Base-by-base conservation (phyloP, 2,888 invertebrate genomes). In the Parnassius orleans region DNA sequence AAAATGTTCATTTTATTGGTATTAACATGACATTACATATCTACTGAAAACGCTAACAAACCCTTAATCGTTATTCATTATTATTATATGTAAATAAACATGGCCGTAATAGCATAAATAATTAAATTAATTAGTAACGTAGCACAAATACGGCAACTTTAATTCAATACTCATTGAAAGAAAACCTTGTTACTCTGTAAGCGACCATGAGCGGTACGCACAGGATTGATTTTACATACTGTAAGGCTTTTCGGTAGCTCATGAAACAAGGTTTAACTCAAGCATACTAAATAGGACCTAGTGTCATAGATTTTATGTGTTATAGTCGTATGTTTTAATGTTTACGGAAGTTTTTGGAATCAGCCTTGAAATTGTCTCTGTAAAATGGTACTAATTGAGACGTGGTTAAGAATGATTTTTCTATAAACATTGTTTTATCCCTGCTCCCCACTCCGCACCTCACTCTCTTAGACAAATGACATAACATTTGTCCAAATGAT, bases 401-500 rank as follows among this genome's bases (percentile, higher is more conserved):
- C 41, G 54, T n/a, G 0, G 1, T 59, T 75, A 86, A 74, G 80
- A 79, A 72, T 70, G 68, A 72, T 67, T 83, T 80, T 87, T 64
- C 66, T 64, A 63, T 54, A 64, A 70, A 56, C 59, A 44, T 56
- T 52, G 51, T 57, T 70, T 69, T 70, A 72, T 76, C 75, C 73
- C 76, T 77, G 64, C 53, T 75, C 76, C 83, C 82, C 82, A 72
- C 78, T 68, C 81, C 78, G 68, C 76, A 67, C 78, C 73, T 76
- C 86, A 80, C 72, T 72, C 90, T 86, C 86, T 84, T 83, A 90
- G 92, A 92, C 86, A 92, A 92, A 92, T 92, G 91, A 89, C 83
- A 84, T 84, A 86, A 84, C 92, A 92, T 92, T 92, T 92, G 92
- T 92, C 92, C 92, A 90, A 92, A 92, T 92, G 92, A 92, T 92